A percentile compares a stretch with the other conserved stretches of the same genome.
These are phyloP conservation scores for Cliona cf. orientalis DNA, from an alignment of 37 sponge, comb jelly and placozoan species.

Conservation along the genomic window DNA sequence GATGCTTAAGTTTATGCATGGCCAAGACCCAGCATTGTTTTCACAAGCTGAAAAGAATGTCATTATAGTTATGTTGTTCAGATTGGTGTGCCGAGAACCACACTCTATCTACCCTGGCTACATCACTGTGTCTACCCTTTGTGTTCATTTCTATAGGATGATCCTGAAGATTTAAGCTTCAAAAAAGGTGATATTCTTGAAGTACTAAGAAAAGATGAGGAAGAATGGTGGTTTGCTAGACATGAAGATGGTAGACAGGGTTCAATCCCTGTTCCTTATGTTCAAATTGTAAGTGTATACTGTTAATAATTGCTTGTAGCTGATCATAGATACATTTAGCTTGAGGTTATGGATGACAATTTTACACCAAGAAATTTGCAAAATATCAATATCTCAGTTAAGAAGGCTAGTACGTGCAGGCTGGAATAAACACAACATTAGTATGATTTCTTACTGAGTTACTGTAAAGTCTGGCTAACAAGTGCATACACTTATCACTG, in stretches of 20 bases:
- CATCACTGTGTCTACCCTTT: background rate
- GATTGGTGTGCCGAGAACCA: background rate
- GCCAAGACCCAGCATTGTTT: no score
- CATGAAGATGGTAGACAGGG: conserved; percentile 88
- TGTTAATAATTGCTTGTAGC: background rate
- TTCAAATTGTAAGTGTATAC: conserved; percentile 72
- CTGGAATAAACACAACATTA: no score
- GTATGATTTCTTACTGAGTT: no score
- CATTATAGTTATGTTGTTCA: background rate
- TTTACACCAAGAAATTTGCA: no score
- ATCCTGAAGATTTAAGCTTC: conserved; percentile 91
- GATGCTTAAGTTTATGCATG: no score
- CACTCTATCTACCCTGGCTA: background rate
- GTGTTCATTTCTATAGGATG: conserved; percentile 57
- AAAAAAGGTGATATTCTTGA: conserved; percentile 91
- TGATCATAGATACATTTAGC: background rate
- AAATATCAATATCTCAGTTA: no score
- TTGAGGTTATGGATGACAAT: background rate
- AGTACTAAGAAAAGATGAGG: conserved; percentile 92
- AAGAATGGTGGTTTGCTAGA: conserved; percentile 93
- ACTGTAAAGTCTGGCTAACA: no score
- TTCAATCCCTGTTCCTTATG: conserved; percentile 90
- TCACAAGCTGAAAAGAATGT: no score
- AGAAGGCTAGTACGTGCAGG: no score
- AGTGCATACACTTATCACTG: no score